Base-by-base conservation (phyloP, 2,888 invertebrate genomes). In the Apamea crenata region DNA sequence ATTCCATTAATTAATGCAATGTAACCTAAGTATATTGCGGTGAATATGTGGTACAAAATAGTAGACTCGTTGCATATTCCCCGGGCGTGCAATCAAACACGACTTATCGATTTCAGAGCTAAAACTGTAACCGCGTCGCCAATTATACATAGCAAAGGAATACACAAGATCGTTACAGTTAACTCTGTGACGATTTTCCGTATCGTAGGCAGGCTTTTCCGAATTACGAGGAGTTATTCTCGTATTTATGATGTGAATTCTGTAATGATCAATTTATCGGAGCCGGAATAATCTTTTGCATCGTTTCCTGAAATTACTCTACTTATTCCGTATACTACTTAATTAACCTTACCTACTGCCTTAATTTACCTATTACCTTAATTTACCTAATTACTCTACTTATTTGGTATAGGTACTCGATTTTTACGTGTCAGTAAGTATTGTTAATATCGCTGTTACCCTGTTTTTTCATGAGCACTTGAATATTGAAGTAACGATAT, bases 61-160 rank as follows among this genome's bases (percentile, higher is more conserved):
- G 82, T 83, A 78, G 78, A 86, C 90, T 90, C 88, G 86, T 91
- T 92, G 85, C 82, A 91, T 93, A 93, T 93, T 94, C 93, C 90
- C 87, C 81, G 77, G 74, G 91, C 91, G 92, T 93, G 87, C 91
- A 90, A 92, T 93, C 92, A 93, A 93, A 94, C 93, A 94, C 93
- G 91, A 92, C 91, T 94, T 94, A 94, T 95, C 94, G 94, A 95
- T 94, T 93, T 90, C 91, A 88, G 87, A 87, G 91, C 92, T 94
- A 92, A 94, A 94, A 93, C 91, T 93, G 92, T 93, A 90, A 91
- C 86, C 92, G 88, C 93, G 93, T 93, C 91, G 91, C 91, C 92
- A 94, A 95, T 95, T 95, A 94, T 92, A 90, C 83, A 89, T 81
- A 86, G 89, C 89, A 91, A 87, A 88, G 89, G 90, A 91, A 91